Conservation (phyloP, 2,888 invertebrate species). For the Parasteatoda lunata region DNA sequence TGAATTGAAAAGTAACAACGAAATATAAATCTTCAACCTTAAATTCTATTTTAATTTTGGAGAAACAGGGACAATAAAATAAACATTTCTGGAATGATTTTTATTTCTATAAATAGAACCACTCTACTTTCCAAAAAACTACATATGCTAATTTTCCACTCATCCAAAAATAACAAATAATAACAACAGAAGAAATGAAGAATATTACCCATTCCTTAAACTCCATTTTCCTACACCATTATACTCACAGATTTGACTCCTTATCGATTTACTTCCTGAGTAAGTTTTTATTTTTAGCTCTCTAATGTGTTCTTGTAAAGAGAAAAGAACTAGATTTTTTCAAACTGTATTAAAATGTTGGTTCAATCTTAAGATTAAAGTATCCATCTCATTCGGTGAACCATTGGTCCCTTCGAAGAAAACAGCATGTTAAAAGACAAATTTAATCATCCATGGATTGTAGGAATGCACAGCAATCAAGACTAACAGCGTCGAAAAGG, state of each 20-base stretch:
- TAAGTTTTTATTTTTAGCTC: slow-evolving; percentile 9
- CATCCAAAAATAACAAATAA: slow-evolving; percentile 14
- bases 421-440: background rate
- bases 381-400: background rate
- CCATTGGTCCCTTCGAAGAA: background rate
- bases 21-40: background rate
- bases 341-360: background rate
- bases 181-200: slow-evolving; percentile 19
- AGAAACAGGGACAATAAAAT: background rate
- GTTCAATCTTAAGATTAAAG: background rate
- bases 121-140: background rate
- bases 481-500: background rate
- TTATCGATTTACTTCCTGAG: slow-evolving; percentile 33
- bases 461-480: background rate
- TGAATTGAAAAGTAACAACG: too few species aligned
- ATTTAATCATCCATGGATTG: background rate
- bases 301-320: slow-evolving; percentile 15
- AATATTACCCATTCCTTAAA: slow-evolving; percentile 28
- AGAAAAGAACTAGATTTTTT: slow-evolving; percentile 1
- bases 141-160: slow-evolving; percentile 16
- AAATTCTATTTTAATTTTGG: background rate
- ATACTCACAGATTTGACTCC: slow-evolving; percentile 35
- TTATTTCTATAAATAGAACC: background rate
- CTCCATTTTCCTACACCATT: slow-evolving; percentile 30
- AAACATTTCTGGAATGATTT: background rate